Evolutionary conservation across 2,888 invertebrate species (phyloP).

Genomic region (Epinotia ramella): DNA sequence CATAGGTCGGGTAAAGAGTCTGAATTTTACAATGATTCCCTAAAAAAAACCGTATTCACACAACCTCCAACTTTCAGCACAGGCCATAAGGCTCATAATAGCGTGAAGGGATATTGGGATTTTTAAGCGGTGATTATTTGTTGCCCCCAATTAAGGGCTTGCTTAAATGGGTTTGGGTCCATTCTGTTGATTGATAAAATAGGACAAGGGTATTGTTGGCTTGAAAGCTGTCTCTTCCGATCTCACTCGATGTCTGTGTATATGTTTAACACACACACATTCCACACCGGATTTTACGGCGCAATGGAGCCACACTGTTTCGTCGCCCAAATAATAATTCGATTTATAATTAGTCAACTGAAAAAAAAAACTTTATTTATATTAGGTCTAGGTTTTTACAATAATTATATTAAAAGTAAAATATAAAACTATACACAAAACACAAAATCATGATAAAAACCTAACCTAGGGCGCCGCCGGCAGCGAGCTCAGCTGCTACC

Average conservation of each 20-base stretch:
- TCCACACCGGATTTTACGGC: too few relatives aligned
- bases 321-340: too few relatives aligned
- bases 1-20: background rate
- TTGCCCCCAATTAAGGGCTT: constrained; percentile 39
- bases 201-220: constrained; percentile 27
- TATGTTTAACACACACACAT: too few relatives aligned
- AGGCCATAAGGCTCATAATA: constrained; percentile 1
- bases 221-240: constrained; percentile 2
- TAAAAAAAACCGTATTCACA: background rate
- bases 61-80: background rate
- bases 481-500: too few relatives aligned
- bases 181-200: constrained; percentile 36
- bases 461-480: too few relatives aligned
- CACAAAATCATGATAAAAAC: too few relatives aligned
- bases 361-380: too few relatives aligned
- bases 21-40: background rate
- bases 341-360: too few relatives aligned
- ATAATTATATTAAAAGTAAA: too few relatives aligned
- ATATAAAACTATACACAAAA: too few relatives aligned
- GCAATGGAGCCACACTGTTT: too few relatives aligned
- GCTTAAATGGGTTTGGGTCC: constrained; percentile 33
- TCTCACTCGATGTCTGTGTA: constrained; percentile 2
- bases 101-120: background rate
- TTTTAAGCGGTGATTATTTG: constrained; percentile 42
- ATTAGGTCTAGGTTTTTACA: too few relatives aligned